These are phyloP conservation scores for Lagorchestes hirsutus DNA, from an alignment of 2,797 vertebrate species.

Conservation along the genomic window DNA sequence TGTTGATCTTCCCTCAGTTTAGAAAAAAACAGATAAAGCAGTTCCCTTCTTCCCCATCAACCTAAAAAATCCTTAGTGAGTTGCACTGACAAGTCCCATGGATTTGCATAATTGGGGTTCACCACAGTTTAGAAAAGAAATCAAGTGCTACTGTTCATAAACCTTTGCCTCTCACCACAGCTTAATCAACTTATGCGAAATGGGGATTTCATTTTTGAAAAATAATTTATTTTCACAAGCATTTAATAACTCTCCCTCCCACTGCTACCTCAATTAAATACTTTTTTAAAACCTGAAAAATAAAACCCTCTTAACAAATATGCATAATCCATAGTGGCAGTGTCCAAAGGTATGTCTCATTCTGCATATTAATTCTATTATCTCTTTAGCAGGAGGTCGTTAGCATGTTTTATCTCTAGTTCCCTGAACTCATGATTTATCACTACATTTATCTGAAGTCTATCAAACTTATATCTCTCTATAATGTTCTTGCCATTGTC, in stretches of 20 bases:
- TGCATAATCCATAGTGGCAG: not conserved
- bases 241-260: not conserved
- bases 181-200: not conserved
- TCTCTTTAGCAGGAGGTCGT: no score
- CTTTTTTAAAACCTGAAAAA: not conserved
- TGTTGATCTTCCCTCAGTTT: not conserved
- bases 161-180: not conserved
- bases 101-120: not conserved
- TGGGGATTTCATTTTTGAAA: not conserved
- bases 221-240: not conserved
- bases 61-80: not conserved
- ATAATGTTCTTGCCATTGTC: not conserved
- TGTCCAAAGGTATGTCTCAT: not conserved
- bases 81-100: not conserved
- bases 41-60: not conserved
- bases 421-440: no score
- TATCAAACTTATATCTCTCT: not conserved
- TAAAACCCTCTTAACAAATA: not conserved
- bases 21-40: not conserved
- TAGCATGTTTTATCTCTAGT: not conserved
- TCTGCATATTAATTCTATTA: not conserved
- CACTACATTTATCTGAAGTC: no score
- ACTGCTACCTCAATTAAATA: not conserved
- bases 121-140: not conserved
- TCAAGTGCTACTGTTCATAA: not conserved